A percentile compares a stretch with the other conserved stretches of the same genome.
These are phyloP conservation scores for Cepaea nemoralis DNA, from an alignment of 1,140 invertebrate genomes.

Conservation along the genomic window DNA sequence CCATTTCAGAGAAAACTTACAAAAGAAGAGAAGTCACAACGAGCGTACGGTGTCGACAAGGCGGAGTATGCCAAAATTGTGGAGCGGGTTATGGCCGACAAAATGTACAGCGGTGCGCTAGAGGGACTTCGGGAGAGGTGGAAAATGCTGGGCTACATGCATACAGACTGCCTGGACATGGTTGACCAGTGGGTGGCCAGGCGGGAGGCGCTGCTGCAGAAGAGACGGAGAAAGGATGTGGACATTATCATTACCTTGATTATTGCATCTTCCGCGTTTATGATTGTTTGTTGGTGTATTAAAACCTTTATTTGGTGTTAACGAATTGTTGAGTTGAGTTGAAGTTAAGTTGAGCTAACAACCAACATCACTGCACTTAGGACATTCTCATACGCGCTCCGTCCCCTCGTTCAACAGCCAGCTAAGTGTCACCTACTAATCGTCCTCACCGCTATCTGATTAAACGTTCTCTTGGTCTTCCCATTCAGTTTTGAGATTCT, in stretches of 20 bases:
- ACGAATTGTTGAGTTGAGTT: too few species aligned
- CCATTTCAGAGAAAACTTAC: conserved; percentile 14
- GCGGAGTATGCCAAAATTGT: conserved; percentile 17
- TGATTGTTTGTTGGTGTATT: neutral
- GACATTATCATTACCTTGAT: neutral
- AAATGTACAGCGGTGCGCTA: neutral
- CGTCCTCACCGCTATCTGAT: too few species aligned
- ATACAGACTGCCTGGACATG: conserved; percentile 18
- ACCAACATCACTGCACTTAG: too few species aligned
- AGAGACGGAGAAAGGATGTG: neutral
- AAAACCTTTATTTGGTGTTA: neutral
- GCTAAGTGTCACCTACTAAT: too few species aligned
- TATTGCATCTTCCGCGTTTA: neutral
- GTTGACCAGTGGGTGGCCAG: neutral
- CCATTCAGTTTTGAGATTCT: too few species aligned
- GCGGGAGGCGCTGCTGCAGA: neutral
- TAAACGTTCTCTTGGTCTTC: too few species aligned
- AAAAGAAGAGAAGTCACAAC: conserved; percentile 8
- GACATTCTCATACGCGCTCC: too few species aligned
- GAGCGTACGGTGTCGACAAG: conserved; percentile 12
- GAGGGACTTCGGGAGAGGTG: conserved; percentile 13
- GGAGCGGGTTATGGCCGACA: neutral
- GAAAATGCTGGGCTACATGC: conserved; percentile 28
- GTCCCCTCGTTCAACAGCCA: too few species aligned
- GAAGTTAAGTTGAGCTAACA: too few species aligned